These are phyloP conservation scores for Meandrina meandrites DNA, from an alignment of 92 coral and sea anemone genomes.

Conservation along the genomic window DNA sequence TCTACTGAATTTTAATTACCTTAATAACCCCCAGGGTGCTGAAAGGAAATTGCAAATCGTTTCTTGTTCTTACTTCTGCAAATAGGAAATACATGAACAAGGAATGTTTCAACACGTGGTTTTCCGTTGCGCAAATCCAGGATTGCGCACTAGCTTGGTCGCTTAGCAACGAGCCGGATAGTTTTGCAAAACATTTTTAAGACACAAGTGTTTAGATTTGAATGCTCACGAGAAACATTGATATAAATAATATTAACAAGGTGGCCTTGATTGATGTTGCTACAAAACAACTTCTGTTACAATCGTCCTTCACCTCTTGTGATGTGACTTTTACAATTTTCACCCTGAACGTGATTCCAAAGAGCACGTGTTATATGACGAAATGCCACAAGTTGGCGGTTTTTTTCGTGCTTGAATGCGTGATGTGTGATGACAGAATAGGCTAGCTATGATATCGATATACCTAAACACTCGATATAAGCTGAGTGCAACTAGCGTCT, in stretches of 20 bases:
- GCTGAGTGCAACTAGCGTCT: background rate
- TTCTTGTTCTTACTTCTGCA: background rate
- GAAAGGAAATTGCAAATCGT: background rate
- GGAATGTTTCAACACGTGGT: background rate
- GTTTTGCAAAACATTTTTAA: constrained; percentile 12
- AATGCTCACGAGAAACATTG: background rate
- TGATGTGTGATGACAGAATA: background rate
- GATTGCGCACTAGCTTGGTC: background rate
- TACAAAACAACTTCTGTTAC: background rate
- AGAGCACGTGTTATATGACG: background rate
- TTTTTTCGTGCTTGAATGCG: background rate
- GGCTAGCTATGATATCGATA: background rate
- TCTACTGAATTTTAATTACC: no score
- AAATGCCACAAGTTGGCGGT: background rate
- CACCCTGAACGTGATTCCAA: background rate
- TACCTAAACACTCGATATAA: background rate
- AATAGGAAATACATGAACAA: background rate
- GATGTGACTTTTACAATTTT: background rate
- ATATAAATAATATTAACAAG: constrained; percentile 1
- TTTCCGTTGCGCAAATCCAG: background rate
- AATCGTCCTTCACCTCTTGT: background rate
- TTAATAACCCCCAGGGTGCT: background rate
- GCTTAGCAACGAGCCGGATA: background rate
- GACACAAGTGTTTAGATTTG: constrained; percentile 22
- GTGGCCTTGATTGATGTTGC: background rate